Percentiles rank a stretch among this genome's conserved stretches.
Evolutionary conservation across 2,797 vertebrate genomes (phyloP).

Genomic region (Pelochelys cantorii): DNA sequence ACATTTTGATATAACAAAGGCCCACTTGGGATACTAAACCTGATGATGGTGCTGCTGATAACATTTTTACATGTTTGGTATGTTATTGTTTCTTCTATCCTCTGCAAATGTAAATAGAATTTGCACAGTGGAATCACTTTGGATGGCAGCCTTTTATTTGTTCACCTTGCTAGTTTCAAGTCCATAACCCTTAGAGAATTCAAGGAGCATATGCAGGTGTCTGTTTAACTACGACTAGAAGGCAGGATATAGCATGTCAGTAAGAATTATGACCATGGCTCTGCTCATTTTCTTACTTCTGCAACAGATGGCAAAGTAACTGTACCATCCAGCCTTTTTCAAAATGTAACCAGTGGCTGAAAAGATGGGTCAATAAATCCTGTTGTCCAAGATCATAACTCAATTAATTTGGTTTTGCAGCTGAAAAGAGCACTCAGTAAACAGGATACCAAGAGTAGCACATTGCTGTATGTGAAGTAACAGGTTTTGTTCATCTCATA

Average conservation of each 20-base stretch:
- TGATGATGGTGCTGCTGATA: not conserved
- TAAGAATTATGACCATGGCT: slow-evolving; percentile 62
- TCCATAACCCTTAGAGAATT: slow-evolving; percentile 21
- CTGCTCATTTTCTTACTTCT: slow-evolving; percentile 52
- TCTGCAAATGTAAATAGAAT: slow-evolving; percentile 28
- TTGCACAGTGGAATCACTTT: not conserved
- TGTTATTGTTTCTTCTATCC: not conserved
- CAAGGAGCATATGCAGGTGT: slow-evolving; percentile 37
- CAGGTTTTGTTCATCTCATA: slow-evolving; percentile 26
- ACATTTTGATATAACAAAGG: slow-evolving; percentile 46
- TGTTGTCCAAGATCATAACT: slow-evolving; percentile 66
- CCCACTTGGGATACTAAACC: not conserved
- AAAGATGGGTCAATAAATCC: slow-evolving; percentile 68
- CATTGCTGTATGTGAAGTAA: slow-evolving; percentile 41
- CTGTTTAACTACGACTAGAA: slow-evolving; percentile 61
- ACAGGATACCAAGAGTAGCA: slow-evolving; percentile 33
- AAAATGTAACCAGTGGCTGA: slow-evolving; percentile 40
- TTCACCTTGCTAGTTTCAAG: not conserved
- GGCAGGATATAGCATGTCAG: slow-evolving; percentile 64
- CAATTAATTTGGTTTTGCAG: slow-evolving; percentile 69
- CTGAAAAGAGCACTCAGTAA: slow-evolving; percentile 10
- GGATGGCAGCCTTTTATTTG: not conserved
- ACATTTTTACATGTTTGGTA: not conserved
- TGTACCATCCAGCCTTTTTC: slow-evolving; percentile 37
- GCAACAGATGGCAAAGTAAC: slow-evolving; percentile 60